Conservation (phyloP, 1,140 invertebrate genomes). For the Meteorus sp. region DNA sequence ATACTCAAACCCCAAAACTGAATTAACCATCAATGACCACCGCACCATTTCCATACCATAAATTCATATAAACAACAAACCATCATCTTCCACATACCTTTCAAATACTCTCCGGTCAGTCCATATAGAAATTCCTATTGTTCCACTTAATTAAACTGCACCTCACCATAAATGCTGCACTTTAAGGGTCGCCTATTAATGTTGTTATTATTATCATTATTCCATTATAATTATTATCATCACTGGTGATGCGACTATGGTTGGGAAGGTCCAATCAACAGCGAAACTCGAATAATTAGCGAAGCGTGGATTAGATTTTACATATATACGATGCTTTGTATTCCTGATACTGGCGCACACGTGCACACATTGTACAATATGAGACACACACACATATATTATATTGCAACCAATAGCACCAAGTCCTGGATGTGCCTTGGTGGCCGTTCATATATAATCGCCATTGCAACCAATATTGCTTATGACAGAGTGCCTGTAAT, state of each 20-base stretch:
- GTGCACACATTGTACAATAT: no score
- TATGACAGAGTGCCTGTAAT: constrained; percentile 27
- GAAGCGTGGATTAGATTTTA: constrained; percentile 26
- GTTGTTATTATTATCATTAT: background rate
- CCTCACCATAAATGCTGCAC: no score
- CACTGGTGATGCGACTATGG: constrained; percentile 1
- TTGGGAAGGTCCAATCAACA: background rate
- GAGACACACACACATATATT: no score
- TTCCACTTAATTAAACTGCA: constrained; percentile 31
- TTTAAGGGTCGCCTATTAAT: background rate
- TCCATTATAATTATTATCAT: background rate
- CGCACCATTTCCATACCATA: no score
- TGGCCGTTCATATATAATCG: constrained; percentile 21
- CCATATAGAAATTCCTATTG: constrained; percentile 28
- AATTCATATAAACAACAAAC: no score
- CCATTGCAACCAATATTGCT: constrained; percentile 13
- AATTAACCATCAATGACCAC: no score
- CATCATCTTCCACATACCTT: no score
- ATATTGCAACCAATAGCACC: constrained; percentile 7
- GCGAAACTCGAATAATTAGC: constrained; percentile 29
- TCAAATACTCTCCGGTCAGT: no score
- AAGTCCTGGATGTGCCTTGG: constrained; percentile 2
- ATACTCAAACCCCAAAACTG: no score
- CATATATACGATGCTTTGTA: constrained; percentile 4
- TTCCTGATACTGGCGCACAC: no score